Percentiles rank a stretch among this genome's conserved stretches.
Conservation (phyloP, 2,888 invertebrate genomes). For the Andrena hattorfiana region DNA sequence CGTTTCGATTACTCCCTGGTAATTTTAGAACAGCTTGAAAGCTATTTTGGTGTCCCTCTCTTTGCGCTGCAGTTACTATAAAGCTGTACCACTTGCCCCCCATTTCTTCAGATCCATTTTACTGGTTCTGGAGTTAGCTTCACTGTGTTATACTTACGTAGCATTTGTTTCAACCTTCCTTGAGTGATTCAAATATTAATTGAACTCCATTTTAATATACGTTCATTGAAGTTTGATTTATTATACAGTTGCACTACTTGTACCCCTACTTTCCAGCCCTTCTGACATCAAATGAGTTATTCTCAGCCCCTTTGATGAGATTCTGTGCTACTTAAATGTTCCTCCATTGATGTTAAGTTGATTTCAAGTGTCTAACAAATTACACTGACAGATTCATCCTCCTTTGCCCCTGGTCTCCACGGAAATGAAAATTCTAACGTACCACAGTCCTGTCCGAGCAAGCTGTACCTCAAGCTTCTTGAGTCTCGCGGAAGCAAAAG, state of each 20-base stretch:
- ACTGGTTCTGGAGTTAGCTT: neutral
- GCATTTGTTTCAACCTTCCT: no score
- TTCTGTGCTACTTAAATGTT: neutral
- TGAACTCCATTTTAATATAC: no score
- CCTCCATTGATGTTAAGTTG: neutral
- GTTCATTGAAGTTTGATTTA: no score
- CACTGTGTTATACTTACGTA: no score
- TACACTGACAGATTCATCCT: neutral
- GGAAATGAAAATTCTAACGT: constrained; percentile 5
- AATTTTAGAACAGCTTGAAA: neutral
- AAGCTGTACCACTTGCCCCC: neutral
- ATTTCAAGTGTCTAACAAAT: neutral
- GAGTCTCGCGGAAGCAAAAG: neutral
- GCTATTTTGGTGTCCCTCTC: neutral
- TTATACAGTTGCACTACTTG: no score
- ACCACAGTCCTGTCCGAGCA: neutral
- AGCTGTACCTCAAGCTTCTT: neutral
- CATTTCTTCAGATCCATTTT: neutral
- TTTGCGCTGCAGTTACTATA: neutral
- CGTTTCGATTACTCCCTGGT: neutral
- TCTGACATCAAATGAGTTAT: neutral
- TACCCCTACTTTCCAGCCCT: no score
- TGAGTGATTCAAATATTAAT: no score
- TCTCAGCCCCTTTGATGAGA: neutral
- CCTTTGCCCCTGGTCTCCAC: neutral